These are phyloP conservation scores for Folsomia manolachei DNA, from an alignment of 2,888 invertebrate genomes.

Conservation along the genomic window DNA sequence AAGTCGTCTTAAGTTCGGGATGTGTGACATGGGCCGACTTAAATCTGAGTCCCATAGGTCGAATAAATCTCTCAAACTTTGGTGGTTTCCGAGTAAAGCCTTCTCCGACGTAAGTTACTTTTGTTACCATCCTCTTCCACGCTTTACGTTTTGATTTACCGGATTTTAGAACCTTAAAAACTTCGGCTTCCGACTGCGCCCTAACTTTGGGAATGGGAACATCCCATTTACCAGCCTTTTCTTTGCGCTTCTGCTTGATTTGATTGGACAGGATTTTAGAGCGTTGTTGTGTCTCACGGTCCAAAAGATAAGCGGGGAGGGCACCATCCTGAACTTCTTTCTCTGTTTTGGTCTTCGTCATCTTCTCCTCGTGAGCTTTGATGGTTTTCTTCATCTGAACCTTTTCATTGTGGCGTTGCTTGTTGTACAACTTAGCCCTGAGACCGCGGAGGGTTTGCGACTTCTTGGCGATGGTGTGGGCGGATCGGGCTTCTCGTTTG, in stretches of 20 bases:
- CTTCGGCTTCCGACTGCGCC: slow-evolving; percentile 94
- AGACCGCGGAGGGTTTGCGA: slow-evolving; percentile 90
- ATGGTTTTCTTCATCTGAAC: slow-evolving; percentile 99
- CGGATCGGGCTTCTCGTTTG: slow-evolving; percentile 91
- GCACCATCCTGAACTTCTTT: slow-evolving; percentile 86
- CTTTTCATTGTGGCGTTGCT: slow-evolving; percentile 94
- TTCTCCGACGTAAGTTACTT: slow-evolving; percentile 96
- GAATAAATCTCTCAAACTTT: slow-evolving; percentile 96
- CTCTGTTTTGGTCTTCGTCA: slow-evolving; percentile 72
- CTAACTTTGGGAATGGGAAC: slow-evolving; percentile 98
- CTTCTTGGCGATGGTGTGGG: slow-evolving; percentile 84
- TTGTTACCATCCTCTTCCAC: slow-evolving; percentile 99
- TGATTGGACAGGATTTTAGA: slow-evolving; percentile 97
- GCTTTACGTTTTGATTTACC: slow-evolving; percentile 93
- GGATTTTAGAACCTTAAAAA: slow-evolving; percentile 85
- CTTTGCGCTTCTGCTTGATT: slow-evolving; percentile 99
- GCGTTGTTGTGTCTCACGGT: slow-evolving; percentile 88
- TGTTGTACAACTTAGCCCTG: slow-evolving; percentile 96
- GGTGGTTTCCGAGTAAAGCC: slow-evolving; percentile 98
- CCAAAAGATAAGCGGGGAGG: slow-evolving; percentile 91
- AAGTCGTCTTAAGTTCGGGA: slow-evolving; percentile 97
- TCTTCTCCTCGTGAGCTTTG: slow-evolving; percentile 93
- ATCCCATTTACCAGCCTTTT: slow-evolving; percentile 99
- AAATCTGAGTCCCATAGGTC: slow-evolving; percentile 94
- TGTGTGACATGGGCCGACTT: slow-evolving; percentile 99